Evolutionary conservation across 2,888 invertebrate species (phyloP).

Genomic region (Drosophila antonietae): DNA sequence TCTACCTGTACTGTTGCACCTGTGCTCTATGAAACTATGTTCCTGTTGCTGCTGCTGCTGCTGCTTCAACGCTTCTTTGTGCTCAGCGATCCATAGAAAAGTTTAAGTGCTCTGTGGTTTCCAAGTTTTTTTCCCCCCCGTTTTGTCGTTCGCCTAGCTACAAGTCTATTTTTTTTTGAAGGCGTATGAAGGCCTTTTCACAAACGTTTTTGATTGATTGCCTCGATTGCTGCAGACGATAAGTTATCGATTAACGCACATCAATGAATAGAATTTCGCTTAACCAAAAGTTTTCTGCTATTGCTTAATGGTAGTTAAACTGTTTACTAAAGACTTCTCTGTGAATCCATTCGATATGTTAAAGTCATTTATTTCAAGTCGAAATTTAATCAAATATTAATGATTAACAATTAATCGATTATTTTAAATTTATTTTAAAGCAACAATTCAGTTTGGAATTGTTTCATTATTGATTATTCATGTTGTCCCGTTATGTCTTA

Average conservation of each 20-base stretch:
- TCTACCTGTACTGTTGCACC: constrained; percentile 62
- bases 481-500: too few relatives aligned
- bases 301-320: constrained; percentile 4
- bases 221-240: constrained; percentile 52
- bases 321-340: neutral
- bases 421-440: too few relatives aligned
- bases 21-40: constrained; percentile 30
- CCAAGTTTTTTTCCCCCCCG: constrained; percentile 39
- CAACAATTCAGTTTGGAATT: too few relatives aligned
- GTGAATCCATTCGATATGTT: neutral
- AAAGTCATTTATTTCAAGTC: too few relatives aligned
- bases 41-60: constrained; percentile 55
- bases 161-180: constrained; percentile 16
- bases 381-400: too few relatives aligned
- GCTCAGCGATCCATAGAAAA: constrained; percentile 74
- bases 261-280: constrained; percentile 2
- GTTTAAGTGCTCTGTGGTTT: constrained; percentile 74
- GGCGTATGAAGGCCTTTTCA: constrained; percentile 29
- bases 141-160: constrained; percentile 19
- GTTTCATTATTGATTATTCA: too few relatives aligned
- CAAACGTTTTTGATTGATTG: constrained; percentile 69
- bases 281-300: constrained; percentile 6
- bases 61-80: constrained; percentile 78
- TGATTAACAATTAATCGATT: too few relatives aligned
- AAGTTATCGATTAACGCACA: constrained; percentile 66